These are phyloP conservation scores for Turdus rufiventris DNA, from an alignment of 2,113 vertebrate genomes.

Conservation along the genomic window DNA sequence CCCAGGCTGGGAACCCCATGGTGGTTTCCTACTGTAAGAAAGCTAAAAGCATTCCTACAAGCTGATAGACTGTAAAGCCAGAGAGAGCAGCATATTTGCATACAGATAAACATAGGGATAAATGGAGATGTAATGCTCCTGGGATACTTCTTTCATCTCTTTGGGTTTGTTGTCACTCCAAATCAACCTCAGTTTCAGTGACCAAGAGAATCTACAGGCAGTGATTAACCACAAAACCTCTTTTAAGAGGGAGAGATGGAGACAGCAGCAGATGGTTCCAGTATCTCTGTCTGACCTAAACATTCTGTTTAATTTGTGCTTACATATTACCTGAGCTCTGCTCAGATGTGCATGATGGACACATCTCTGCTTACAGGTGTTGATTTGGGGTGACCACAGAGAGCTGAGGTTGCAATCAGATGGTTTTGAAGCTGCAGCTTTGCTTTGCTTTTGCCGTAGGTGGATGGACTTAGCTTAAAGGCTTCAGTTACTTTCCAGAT, in stretches of 20 bases:
- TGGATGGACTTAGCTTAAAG: not conserved
- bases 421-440: not conserved
- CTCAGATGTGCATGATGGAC: rapidly evolving
- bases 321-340: not conserved
- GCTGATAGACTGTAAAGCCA: not conserved
- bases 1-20: not conserved
- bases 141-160: not conserved
- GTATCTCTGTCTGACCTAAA: not conserved
- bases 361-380: not conserved
- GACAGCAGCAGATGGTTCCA: not conserved
- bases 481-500: not conserved
- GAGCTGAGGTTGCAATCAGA: not conserved
- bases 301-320: not conserved
- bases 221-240: not conserved
- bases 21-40: not conserved
- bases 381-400: not conserved
- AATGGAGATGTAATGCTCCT: not conserved
- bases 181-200: not conserved
- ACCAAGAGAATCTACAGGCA: not conserved
- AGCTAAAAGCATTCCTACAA: not conserved
- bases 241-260: not conserved
- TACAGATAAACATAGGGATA: not conserved
- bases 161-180: not conserved
- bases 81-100: not conserved
- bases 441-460: not conserved